A percentile compares a stretch with the other conserved stretches of the same genome.
phyloP scores from a whole-genome alignment of 2,113 vertebrate genomes.

The Sinocyclocheilus anshuiensis region DNA sequence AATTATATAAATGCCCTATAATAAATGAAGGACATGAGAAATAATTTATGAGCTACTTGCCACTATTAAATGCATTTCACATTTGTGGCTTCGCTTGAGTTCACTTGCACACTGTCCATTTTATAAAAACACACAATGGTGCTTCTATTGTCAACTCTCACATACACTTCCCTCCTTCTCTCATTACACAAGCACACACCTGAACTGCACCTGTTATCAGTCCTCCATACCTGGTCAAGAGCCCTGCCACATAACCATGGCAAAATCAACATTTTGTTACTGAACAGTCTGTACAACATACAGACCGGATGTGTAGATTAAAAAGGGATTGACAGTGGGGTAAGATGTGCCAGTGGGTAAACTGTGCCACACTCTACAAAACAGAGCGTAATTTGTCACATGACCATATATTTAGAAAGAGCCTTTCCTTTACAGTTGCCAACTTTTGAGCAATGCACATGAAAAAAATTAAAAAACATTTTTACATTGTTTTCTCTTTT shows the following conservation, averaged over 20 bases:
- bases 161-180: constrained; percentile 48
- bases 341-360: background rate
- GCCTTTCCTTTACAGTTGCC: background rate
- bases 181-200: constrained; percentile 44
- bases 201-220: background rate
- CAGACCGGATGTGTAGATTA: background rate
- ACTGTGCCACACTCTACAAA: background rate
- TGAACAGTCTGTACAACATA: background rate
- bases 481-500: background rate
- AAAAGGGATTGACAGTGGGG: background rate
- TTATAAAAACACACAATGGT: constrained; percentile 32
- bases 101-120: constrained; percentile 39
- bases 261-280: background rate
- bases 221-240: constrained; percentile 26
- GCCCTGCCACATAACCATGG: constrained; percentile 26
- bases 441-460: background rate
- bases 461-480: background rate
- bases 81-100: background rate
- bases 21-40: background rate
- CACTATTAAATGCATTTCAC: background rate
- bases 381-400: background rate
- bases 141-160: constrained; percentile 45
- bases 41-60: background rate
- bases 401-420: background rate
- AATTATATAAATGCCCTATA: constrained; percentile 13